A percentile compares a stretch with the other conserved stretches of the same genome.
Evolutionary conservation across 2,113 vertebrate species (phyloP).

Genomic region (Zapus hudsonius): DNA sequence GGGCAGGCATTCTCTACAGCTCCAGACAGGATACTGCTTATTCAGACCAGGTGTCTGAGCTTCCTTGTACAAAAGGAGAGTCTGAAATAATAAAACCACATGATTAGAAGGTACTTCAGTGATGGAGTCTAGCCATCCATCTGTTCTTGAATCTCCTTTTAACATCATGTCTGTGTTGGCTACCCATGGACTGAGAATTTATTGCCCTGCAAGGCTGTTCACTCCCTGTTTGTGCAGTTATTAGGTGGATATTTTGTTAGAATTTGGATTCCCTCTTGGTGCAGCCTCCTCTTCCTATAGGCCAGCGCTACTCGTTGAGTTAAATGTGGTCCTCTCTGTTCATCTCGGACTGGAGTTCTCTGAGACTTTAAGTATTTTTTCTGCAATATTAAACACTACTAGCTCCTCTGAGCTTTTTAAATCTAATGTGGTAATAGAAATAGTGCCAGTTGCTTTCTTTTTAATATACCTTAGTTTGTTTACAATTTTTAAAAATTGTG

Average conservation of each 20-base stretch:
- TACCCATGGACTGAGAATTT: background rate
- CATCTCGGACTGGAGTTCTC: background rate
- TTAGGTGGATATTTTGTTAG: background rate
- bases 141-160: background rate
- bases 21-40: background rate
- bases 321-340: background rate
- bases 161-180: background rate
- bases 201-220: background rate
- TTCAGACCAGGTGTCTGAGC: background rate
- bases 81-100: background rate
- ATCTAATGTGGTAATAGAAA: background rate
- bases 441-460: slow-evolving; percentile 23
- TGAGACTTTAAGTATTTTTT: background rate
- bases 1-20: background rate
- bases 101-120: background rate
- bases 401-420: background rate
- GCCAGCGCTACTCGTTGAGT: background rate
- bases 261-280: background rate
- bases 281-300: background rate
- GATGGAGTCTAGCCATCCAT: background rate
- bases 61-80: background rate
- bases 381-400: background rate
- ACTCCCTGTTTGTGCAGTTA: background rate
- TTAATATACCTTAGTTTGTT: background rate
- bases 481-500: background rate